A percentile compares a stretch with the other conserved stretches of the same genome.
These are phyloP conservation scores for Akabosia matsudoensis DNA, from an alignment of 1,140 invertebrate genomes.

Conservation along the genomic window DNA sequence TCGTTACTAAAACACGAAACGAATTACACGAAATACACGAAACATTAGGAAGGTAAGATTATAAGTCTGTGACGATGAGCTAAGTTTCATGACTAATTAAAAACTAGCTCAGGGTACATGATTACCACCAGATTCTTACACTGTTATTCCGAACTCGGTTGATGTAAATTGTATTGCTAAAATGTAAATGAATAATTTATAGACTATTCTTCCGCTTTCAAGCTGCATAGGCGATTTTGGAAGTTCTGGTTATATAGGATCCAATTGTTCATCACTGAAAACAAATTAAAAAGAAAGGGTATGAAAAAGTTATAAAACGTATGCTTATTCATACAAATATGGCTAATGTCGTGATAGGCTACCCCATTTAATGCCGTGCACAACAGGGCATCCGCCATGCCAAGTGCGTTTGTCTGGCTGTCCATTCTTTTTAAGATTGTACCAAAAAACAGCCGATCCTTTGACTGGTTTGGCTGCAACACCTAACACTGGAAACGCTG, in stretches of 20 bases:
- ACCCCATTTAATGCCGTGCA: constrained; percentile 18
- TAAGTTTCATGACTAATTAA: too few species aligned
- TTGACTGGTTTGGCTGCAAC: constrained; percentile 36
- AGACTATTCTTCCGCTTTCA: neutral
- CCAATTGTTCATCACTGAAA: constrained; percentile 8
- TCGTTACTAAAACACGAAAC: too few species aligned
- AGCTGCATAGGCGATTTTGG: neutral
- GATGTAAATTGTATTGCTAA: neutral
- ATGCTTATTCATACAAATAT: neutral
- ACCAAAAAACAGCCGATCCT: constrained; percentile 47
- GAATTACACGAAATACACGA: too few species aligned
- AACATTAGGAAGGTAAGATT: too few species aligned
- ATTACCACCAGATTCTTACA: too few species aligned
- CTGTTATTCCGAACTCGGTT: neutral
- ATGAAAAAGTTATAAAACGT: neutral
- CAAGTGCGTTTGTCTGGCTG: constrained; percentile 42
- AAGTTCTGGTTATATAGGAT: neutral
- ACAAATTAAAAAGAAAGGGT: neutral
- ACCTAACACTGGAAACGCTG: constrained; percentile 42
- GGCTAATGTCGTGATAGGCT: neutral
- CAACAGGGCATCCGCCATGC: constrained; percentile 47
- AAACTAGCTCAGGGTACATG: too few species aligned
- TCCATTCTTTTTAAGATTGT: constrained; percentile 47
- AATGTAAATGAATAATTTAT: neutral
- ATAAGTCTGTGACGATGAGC: too few species aligned